Percentiles rank a stretch among this genome's conserved stretches.
Conservation (phyloP, 1,140 invertebrate genomes). For the Uloborus diversus region DNA sequence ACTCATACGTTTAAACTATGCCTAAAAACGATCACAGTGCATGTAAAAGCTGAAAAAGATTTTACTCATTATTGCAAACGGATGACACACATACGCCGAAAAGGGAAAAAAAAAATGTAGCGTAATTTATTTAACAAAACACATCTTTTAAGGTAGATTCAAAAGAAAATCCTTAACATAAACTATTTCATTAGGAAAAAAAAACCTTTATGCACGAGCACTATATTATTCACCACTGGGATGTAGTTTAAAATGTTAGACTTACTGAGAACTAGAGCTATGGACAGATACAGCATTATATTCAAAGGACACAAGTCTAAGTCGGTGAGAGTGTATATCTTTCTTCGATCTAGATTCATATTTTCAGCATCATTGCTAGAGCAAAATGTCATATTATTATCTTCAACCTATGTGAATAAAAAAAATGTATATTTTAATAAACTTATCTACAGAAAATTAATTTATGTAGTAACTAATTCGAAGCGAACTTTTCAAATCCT, state of each 20-base stretch:
- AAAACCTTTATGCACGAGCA: no score
- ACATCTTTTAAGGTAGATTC: no score
- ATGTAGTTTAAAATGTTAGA: neutral
- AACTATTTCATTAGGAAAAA: no score
- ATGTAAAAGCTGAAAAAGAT: no score
- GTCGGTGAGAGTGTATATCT: slow-evolving; percentile 11
- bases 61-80: no score
- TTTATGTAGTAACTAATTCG: neutral
- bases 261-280: slow-evolving; percentile 22
- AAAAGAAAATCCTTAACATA: no score
- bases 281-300: neutral
- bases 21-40: no score
- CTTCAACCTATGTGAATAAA: slow-evolving; percentile 12
- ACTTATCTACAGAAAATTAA: neutral
- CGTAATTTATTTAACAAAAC: no score
- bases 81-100: no score
- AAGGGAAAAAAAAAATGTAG: no score
- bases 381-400: slow-evolving; percentile 8
- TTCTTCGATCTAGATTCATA: neutral
- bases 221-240: no score
- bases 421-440: neutral
- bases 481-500: neutral
- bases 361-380: neutral
- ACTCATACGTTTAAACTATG: no score
- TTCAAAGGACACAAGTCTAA: slow-evolving; percentile 53